Evolutionary conservation across 2,888 invertebrate genomes (phyloP), one percentile per base, ranked within the genome.

Genomic region (Perizoma affinitatum): DNA sequence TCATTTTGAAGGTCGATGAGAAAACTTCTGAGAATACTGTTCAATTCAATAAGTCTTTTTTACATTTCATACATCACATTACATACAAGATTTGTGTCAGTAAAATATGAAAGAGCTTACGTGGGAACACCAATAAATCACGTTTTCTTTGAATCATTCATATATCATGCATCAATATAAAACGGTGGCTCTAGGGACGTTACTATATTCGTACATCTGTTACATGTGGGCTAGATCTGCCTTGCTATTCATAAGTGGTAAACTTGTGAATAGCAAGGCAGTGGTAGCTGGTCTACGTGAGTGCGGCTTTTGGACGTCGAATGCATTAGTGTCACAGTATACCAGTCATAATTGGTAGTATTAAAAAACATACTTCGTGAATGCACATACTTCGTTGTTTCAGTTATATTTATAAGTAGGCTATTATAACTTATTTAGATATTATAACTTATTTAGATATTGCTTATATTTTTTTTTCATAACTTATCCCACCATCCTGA

Each of bases 111-210:
- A 6, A 10, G 11, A 44, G 5, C 44, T 22, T 11, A 22, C 22
- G 22, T 44, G 5, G 1, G 10, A 10, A 42, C 22, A 44, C 2
- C 22, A 44, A 44, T 44, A 44, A 22, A 44, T 44, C 22, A 6
- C 8, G 22, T 22, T 44, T 44, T 7, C 44, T 7, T 44, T 44
- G 44, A 44, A 44, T 44, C 7, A 44, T 44, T 44, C 22, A 44
- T 44, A 44, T 22, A 6, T 42, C 42, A 42, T 42, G 42, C 44
- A 44, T 44, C 7, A 11, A 1, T 22, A 22, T 22, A 7, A 44
- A 11, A 22, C 22, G 22, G 22, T 22, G 1, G 6, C 6, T n/a
- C 42, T 42, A 10, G 4, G 22, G 7, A 22, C 7, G 22, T 44
- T 44, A 22, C n/a, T n/a, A n/a, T n/a, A n/a, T n/a, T n/a, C n/a